Evolutionary conservation across 2,888 invertebrate genomes (phyloP), one percentile per base, ranked within the genome.

Genomic region (Nowickia ferox): DNA sequence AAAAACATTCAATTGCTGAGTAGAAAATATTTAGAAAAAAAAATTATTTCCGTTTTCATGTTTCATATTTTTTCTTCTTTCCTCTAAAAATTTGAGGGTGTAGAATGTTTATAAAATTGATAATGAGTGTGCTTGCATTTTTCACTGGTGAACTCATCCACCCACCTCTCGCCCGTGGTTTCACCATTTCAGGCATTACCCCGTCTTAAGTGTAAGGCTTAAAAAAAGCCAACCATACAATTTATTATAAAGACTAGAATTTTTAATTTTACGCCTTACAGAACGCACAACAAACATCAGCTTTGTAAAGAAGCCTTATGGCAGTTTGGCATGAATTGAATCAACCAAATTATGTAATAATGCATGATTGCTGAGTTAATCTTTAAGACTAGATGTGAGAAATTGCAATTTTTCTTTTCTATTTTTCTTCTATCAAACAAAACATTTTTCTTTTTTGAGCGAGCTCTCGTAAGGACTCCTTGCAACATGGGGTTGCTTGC

Each of bases 341-440:
- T n/a, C n/a, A 38, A 42, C 59, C 17, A 22, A 51, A 77, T 48
- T 57, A 59, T n/a, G 8, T 17, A 30, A 55, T 30, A 76, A 72
- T 65, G 46, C 57, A 59, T 11, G n/a, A 55, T 65, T 72, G 71
- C 65, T 55, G n/a, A 65, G 38, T 68, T 68, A 65, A 75, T 59
- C 72, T 80, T 42, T 40, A 55, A 48, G 71, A 69, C 40, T 46
- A 53, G 17, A 84, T 68, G 74, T 79, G 69, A 84, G 42, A 84
- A 79, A 75, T 57, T 63, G 46, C 40, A 55, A 61, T 61, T 66
- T 65, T 22, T 17, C 9, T 40, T 74, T n/a, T n/a, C n/a, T n/a
- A n/a, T n/a, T 30, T 59, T 48, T n/a, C 57, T 46, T 5, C 38
- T n/a, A 42, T 78, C 48, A 46, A 44, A 46, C 48, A 40, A 44